Evolutionary conservation across 2,797 vertebrate genomes (phyloP).

Genomic region (Sciurus carolinensis): DNA sequence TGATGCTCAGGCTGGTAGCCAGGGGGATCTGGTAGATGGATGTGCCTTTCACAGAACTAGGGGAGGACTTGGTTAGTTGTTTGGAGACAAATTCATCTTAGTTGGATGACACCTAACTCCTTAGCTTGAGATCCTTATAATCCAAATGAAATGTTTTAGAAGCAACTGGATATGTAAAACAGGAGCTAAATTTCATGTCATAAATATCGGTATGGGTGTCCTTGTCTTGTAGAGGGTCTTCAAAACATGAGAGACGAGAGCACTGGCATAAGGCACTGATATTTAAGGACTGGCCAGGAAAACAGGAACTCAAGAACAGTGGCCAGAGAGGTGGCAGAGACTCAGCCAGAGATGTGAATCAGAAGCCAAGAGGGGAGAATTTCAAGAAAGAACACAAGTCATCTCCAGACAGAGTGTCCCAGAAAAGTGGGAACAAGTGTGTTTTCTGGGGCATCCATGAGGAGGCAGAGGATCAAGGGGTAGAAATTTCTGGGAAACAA

Average conservation of each 20-base stretch:
- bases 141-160: conserved; percentile 16
- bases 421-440: background rate
- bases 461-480: background rate
- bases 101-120: background rate
- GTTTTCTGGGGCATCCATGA: background rate
- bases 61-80: background rate
- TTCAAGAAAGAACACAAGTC: background rate
- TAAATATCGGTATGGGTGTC: background rate
- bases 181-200: conserved; percentile 4
- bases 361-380: background rate
- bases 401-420: background rate
- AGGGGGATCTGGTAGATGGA: background rate
- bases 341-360: background rate
- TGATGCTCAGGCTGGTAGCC: background rate
- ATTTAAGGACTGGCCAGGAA: background rate
- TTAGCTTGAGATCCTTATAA: background rate
- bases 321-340: conserved; percentile 4
- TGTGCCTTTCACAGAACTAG: background rate
- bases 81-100: background rate
- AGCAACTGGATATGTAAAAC: background rate
- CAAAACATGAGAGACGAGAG: background rate
- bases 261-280: background rate
- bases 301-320: background rate
- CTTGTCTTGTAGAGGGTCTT: background rate
- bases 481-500: conserved; percentile 10